Evolutionary conservation across 2,888 invertebrate species (phyloP).

Genomic region (Ametastegia equiseti): DNA sequence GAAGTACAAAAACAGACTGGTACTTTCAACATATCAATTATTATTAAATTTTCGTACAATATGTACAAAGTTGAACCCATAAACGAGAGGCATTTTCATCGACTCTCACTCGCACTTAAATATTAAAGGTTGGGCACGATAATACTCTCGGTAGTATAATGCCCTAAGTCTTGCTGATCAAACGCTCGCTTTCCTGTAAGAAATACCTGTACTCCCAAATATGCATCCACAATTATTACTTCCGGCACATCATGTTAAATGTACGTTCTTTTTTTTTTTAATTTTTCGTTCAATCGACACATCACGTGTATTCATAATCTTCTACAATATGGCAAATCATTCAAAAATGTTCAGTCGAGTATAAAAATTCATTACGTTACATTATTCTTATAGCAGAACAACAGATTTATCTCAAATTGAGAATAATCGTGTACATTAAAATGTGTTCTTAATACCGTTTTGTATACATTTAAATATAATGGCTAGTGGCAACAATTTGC

Average conservation of each 20-base stretch:
- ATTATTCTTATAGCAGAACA: slow-evolving; percentile 26
- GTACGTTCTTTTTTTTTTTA: background rate
- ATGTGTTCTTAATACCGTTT: slow-evolving; percentile 27
- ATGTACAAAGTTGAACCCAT: slow-evolving; percentile 74
- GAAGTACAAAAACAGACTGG: slow-evolving; percentile 73
- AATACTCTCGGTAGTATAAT: slow-evolving; percentile 76
- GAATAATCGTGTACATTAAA: slow-evolving; percentile 19
- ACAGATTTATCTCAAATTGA: slow-evolving; percentile 29
- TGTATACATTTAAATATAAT: background rate
- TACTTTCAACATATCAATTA: slow-evolving; percentile 73
- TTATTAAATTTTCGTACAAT: slow-evolving; percentile 71
- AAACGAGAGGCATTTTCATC: slow-evolving; percentile 74
- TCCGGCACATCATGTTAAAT: slow-evolving; percentile 7
- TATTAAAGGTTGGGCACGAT: slow-evolving; percentile 76
- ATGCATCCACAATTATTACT: slow-evolving; percentile 62
- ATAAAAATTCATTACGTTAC: slow-evolving; percentile 28
- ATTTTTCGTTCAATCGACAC: background rate
- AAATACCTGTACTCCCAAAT: slow-evolving; percentile 72
- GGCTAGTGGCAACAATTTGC: slow-evolving; percentile 18
- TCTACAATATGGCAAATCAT: slow-evolving; percentile 1
- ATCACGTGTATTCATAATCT: slow-evolving; percentile 17
- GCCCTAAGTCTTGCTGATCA: slow-evolving; percentile 76
- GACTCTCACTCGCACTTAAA: slow-evolving; percentile 75
- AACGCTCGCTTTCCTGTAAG: slow-evolving; percentile 71
- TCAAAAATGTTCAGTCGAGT: background rate